These are phyloP conservation scores for Callyntrura guangdongensis DNA, from an alignment of 2,888 invertebrate genomes.

Conservation along the genomic window DNA sequence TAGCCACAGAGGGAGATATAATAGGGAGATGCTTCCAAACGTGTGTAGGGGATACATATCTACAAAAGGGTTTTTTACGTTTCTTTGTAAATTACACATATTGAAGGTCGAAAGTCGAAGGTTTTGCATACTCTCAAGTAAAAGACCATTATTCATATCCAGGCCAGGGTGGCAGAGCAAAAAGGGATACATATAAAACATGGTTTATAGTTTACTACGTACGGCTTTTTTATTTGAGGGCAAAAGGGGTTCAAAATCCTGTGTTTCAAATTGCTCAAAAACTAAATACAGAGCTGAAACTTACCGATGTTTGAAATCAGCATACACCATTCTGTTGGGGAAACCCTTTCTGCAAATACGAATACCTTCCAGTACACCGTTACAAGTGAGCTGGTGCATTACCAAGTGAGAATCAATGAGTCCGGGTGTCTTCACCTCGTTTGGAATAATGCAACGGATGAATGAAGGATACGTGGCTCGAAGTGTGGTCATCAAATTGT, in stretches of 20 bases:
- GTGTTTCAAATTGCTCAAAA: background rate
- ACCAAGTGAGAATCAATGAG: constrained; percentile 99
- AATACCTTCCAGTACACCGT: constrained; percentile 99
- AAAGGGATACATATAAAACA: background rate
- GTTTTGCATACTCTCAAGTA: background rate
- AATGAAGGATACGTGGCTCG: constrained; percentile 99
- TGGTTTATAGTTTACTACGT: constrained; percentile 14
- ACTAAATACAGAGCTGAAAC: constrained; percentile 85
- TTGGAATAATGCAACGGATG: constrained; percentile 99
- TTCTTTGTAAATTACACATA: background rate
- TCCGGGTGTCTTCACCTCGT: constrained; percentile 97
- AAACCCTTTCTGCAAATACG: constrained; percentile 99
- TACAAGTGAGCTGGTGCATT: constrained; percentile 99
- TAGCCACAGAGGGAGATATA: constrained; percentile 5
- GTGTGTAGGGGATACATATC: constrained; percentile 31
- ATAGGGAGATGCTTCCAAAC: constrained; percentile 9
- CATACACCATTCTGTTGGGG: constrained; percentile 99
- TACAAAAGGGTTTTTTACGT: constrained; percentile 17
- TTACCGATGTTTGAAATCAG: constrained; percentile 99
- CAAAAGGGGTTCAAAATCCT: background rate
- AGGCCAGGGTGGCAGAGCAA: constrained; percentile 21
- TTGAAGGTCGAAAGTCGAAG: background rate
- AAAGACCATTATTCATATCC: constrained; percentile 8
- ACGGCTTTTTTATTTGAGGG: background rate
- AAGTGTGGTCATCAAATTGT: constrained; percentile 99